A percentile compares a stretch with the other conserved stretches of the same genome.
Conservation (phyloP, 2,113 vertebrate genomes). For the Piprites chloris region DNA sequence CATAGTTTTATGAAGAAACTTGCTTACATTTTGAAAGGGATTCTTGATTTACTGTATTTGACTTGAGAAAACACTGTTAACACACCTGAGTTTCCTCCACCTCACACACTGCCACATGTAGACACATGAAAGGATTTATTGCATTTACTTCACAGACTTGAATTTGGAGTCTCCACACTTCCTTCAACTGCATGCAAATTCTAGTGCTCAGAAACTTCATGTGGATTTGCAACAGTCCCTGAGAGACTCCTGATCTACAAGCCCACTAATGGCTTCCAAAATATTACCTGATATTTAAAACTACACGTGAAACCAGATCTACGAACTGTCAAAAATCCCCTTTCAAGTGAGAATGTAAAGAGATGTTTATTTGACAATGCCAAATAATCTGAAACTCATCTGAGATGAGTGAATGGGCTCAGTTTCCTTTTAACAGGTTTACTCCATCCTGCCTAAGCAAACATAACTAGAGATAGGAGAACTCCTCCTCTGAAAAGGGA, state of each 20-base stretch:
- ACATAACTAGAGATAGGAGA: not conserved
- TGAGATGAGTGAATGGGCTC: not conserved
- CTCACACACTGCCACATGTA: rapidly evolving
- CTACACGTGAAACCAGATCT: not conserved
- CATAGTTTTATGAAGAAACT: not conserved
- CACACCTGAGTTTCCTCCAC: not conserved
- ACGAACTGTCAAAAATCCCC: not conserved
- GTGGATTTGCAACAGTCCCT: not conserved
- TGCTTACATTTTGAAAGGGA: not conserved
- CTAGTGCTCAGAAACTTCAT: not conserved
- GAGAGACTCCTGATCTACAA: not conserved
- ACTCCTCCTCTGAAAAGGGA: not conserved
- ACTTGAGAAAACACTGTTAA: not conserved
- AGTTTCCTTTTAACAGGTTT: not conserved
- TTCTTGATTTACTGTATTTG: not conserved
- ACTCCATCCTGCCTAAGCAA: not conserved
- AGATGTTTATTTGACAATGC: not conserved
- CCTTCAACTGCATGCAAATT: not conserved
- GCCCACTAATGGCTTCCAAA: not conserved
- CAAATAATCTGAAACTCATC: not conserved
- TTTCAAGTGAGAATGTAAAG: not conserved
- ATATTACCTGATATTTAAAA: not conserved
- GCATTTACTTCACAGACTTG: not conserved
- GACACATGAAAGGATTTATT: not conserved
- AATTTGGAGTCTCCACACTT: not conserved